Evolutionary conservation across 1,140 invertebrate genomes (phyloP).

Genomic region (Dufourea novaeangliae): DNA sequence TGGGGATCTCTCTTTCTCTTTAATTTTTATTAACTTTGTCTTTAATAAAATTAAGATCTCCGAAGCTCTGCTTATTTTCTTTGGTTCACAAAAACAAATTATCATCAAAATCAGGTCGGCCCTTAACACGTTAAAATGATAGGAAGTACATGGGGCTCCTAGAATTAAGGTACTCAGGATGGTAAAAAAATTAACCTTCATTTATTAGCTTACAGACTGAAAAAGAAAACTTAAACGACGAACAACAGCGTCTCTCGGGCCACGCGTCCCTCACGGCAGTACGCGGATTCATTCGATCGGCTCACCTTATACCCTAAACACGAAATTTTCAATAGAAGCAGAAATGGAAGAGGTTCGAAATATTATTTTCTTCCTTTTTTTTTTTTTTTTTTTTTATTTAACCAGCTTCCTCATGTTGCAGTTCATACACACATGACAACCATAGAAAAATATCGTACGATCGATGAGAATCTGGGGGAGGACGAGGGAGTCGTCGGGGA

Average conservation of each 20-base stretch:
- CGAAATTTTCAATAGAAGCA: neutral
- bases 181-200: constrained; percentile 76
- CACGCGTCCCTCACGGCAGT: constrained; percentile 53
- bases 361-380: neutral
- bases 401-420: neutral
- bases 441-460: neutral
- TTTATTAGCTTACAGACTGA: constrained; percentile 77
- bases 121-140: too few species aligned
- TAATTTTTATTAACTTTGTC: too few species aligned
- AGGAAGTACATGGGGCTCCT: neutral
- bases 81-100: too few species aligned
- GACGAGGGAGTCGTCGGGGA: too few species aligned
- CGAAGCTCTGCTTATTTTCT: too few species aligned
- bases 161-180: constrained; percentile 11
- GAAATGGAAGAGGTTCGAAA: neutral
- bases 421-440: neutral
- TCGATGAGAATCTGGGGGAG: neutral
- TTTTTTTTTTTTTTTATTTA: neutral
- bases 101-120: too few species aligned
- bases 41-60: too few species aligned
- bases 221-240: constrained; percentile 73
- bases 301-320: neutral
- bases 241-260: constrained; percentile 47
- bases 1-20: too few species aligned
- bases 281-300: constrained; percentile 6